Evolutionary conservation across 2,888 invertebrate species (phyloP).

Genomic region (Leucophora obtusa): DNA sequence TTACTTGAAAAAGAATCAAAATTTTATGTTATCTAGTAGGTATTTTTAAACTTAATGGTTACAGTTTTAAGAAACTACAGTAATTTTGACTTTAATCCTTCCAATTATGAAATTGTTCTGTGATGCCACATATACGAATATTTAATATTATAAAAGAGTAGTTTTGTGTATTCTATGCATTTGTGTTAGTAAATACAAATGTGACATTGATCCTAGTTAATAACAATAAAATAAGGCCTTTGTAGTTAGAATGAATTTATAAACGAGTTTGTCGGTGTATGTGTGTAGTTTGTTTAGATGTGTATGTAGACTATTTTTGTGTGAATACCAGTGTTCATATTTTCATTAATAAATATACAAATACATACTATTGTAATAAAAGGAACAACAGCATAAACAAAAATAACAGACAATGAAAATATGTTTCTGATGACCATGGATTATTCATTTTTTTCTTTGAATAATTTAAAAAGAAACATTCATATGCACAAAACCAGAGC

Average conservation of each 20-base stretch:
- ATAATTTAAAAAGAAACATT: too few species aligned
- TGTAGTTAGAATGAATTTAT: not conserved
- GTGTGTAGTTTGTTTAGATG: not conserved
- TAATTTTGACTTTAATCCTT: too few species aligned
- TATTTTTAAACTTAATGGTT: too few species aligned
- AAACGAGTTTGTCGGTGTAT: not conserved
- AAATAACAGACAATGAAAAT: not conserved
- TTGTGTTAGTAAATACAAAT: constrained; percentile 15
- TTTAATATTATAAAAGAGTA: not conserved
- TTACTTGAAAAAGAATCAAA: too few species aligned
- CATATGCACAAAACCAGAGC: too few species aligned
- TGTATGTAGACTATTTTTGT: not conserved
- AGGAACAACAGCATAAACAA: not conserved
- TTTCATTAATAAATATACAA: constrained; percentile 43
- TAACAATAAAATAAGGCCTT: constrained; percentile 34
- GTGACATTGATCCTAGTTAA: constrained; percentile 49
- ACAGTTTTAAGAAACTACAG: too few species aligned
- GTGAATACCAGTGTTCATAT: constrained; percentile 1
- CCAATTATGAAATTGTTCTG: too few species aligned
- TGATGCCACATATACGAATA: too few species aligned
- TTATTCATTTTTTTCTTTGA: not conserved
- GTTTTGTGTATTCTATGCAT: not conserved
- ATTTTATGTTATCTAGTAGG: too few species aligned
- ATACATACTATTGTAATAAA: constrained; percentile 20
- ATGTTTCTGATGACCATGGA: constrained; percentile 9